A percentile compares a stretch with the other conserved stretches of the same genome.
Conservation (phyloP, 2,888 invertebrate genomes). For the Lycocerus yunnanus region DNA sequence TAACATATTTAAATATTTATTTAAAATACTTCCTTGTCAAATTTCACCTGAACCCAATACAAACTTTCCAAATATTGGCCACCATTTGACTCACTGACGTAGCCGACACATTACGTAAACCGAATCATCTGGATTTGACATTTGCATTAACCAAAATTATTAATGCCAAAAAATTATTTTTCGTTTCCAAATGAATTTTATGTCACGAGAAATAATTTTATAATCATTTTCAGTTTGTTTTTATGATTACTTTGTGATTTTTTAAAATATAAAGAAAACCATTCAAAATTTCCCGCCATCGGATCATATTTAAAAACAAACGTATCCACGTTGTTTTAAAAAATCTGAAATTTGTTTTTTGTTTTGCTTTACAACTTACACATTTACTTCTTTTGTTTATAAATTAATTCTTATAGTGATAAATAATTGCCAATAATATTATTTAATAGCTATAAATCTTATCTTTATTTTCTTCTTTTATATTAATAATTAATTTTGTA, state of each 20-base stretch:
- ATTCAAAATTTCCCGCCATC: not conserved
- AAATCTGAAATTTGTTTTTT: too few species aligned
- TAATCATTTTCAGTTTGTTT: not conserved
- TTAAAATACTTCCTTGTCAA: not conserved
- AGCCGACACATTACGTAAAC: slow-evolving; percentile 16
- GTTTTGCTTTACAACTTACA: too few species aligned
- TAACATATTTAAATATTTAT: slow-evolving; percentile 27
- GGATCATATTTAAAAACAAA: not conserved
- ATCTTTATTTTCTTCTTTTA: too few species aligned
- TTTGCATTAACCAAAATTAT: not conserved
- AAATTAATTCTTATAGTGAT: too few species aligned
- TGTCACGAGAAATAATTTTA: not conserved
- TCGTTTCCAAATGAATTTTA: not conserved
- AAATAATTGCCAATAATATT: too few species aligned
- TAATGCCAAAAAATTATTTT: not conserved
- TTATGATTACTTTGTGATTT: not conserved
- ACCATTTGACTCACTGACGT: slow-evolving; percentile 25
- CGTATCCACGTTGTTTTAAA: too few species aligned
- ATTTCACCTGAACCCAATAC: slow-evolving; percentile 12
- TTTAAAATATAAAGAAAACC: not conserved
- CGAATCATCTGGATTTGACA: not conserved
- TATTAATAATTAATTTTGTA: too few species aligned
- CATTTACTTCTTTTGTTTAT: too few species aligned
- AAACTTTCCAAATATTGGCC: slow-evolving; percentile 21
- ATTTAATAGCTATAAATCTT: too few species aligned